Evolutionary conservation across 2,888 invertebrate genomes (phyloP).

Genomic region (Cabera pusaria): DNA sequence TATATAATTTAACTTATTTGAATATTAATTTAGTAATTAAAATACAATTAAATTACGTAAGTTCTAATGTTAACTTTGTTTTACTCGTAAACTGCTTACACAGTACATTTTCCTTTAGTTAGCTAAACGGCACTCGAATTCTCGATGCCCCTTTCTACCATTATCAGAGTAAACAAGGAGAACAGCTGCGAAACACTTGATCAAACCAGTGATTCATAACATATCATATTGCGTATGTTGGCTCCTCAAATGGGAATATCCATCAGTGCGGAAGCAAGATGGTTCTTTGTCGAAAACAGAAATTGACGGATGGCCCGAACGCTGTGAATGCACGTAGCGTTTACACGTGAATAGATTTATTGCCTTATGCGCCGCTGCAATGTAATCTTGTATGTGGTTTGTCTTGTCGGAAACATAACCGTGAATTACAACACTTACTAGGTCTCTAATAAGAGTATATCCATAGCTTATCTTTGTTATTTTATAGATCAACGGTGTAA

Average conservation of each 20-base stretch:
- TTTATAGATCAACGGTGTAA: too few relatives aligned
- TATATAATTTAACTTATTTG: too few relatives aligned
- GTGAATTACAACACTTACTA: slow-evolving; percentile 14
- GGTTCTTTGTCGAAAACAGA: slow-evolving; percentile 26
- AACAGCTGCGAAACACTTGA: slow-evolving; percentile 14
- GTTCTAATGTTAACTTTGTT: too few relatives aligned
- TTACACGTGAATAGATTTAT: slow-evolving; percentile 30
- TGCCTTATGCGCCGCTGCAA: slow-evolving; percentile 14
- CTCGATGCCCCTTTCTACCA: slow-evolving; percentile 1
- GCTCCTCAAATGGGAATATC: slow-evolving; percentile 19
- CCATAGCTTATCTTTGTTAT: too few relatives aligned
- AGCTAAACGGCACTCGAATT: too few relatives aligned
- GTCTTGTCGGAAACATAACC: slow-evolving; percentile 18
- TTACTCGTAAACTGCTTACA: too few relatives aligned
- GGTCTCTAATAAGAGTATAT: too few relatives aligned
- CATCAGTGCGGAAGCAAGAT: slow-evolving; percentile 12
- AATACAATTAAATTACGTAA: too few relatives aligned
- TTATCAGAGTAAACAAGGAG: slow-evolving; percentile 6
- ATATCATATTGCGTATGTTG: slow-evolving; percentile 5
- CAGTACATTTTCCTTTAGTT: too few relatives aligned
- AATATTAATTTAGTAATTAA: too few relatives aligned
- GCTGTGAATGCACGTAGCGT: slow-evolving; percentile 23
- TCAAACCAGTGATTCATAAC: slow-evolving; percentile 11
- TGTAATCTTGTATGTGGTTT: slow-evolving; percentile 12
- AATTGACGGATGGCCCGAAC: slow-evolving; percentile 27